Base-by-base conservation (phyloP, 2,797 vertebrate species). In the Heterohyrax brucei region DNA sequence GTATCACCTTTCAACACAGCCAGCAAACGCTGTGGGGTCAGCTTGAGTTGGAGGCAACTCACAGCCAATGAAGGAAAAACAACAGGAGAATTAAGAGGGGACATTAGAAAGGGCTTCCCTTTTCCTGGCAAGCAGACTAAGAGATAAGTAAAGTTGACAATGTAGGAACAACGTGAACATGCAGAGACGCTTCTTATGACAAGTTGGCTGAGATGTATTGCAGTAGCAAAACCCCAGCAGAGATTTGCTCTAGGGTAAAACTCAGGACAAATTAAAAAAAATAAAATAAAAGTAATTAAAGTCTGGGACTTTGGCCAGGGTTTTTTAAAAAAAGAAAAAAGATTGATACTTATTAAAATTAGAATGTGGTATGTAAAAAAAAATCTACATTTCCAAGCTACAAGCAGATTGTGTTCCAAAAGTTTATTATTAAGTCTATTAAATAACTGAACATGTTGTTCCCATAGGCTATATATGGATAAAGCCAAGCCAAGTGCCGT, bases 321-420 rank as follows among this genome's bases (percentile, higher is more conserved):
- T 56, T 92, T 80, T 39, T 39, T 39, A 39, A 39, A 75, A 75
- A 30, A 61, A 44, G 18, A 61, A 26, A 76, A 80, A 53, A 21
- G 5, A 50, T 2, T 28, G 39, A 87, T 90, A 78, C 87, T 90
- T 95, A 96, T 94, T 95, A 94, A 24, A 95, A 70, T 81, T 53
- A 79, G 19, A n/a, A 62, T 50, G 30, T 73, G 21, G n/a, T 22
- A 3, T 21, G 64, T 39, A 75, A 16, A 66, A 46, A 18, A 76
- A 62, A 56, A 62, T 80, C 87, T 22, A 44, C 21, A 79, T 87
- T 93, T 64, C 59, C 26, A 50, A 76, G 24, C 21, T n/a, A 22
- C 7, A 68, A 73, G 18, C 56, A 82, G 66, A 75, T 61, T 87
- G 16, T 56, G 3, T 79, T 84, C 77, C 62, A 30, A 84, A 72